Conservation (phyloP, 2,888 invertebrate genomes). For the Diaphora mendica region DNA sequence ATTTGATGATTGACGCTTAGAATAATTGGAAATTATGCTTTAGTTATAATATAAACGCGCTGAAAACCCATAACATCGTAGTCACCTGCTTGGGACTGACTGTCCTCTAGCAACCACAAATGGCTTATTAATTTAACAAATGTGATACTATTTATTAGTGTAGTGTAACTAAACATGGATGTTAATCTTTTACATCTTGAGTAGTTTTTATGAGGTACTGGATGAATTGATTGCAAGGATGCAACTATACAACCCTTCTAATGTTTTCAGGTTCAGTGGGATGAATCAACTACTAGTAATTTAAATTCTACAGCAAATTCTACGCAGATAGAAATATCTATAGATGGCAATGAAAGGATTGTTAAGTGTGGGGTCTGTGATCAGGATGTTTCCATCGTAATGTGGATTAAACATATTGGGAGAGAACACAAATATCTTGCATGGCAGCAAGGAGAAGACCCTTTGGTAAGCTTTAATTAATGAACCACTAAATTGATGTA, state of each 20-base stretch:
- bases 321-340: conserved; percentile 5
- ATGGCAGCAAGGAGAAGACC: conserved; percentile 53
- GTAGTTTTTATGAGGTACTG: neutral
- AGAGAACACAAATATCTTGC: conserved; percentile 60
- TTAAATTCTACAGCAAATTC: neutral
- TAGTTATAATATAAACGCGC: neutral
- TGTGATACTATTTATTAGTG: neutral
- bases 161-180: neutral
- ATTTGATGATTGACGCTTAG: neutral
- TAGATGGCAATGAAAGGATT: conserved; percentile 10
- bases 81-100: neutral
- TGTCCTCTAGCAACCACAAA: neutral
- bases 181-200: neutral
- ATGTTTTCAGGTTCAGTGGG: conserved; percentile 5
- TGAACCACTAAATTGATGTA: neutral
- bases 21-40: neutral
- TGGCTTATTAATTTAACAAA: neutral
- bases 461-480: conserved; percentile 46
- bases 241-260: neutral
- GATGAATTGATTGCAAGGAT: neutral
- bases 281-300: conserved; percentile 11
- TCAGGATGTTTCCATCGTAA: conserved; percentile 27
- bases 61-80: neutral
- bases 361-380: conserved; percentile 54
- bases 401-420: conserved; percentile 55